These are phyloP conservation scores for Endomychus coccineus DNA, from an alignment of 2,888 invertebrate genomes.

Conservation along the genomic window DNA sequence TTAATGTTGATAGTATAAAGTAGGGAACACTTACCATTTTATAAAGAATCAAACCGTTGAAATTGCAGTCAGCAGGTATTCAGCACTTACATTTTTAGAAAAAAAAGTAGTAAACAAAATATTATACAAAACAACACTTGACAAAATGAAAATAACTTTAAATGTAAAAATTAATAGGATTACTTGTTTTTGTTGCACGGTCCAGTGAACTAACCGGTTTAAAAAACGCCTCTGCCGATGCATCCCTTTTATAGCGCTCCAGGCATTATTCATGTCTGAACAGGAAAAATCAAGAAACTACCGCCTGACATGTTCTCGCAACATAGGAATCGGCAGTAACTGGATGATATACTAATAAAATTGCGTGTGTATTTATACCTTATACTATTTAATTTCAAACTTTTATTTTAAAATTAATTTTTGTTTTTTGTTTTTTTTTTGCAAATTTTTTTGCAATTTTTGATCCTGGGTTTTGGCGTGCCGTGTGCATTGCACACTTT, in stretches of 20 bases:
- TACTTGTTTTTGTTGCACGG: conserved; percentile 2
- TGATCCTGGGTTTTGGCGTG: no score
- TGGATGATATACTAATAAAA: no score
- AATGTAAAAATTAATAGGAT: not conserved
- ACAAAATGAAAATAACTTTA: not conserved
- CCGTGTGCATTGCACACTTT: conserved; percentile 11
- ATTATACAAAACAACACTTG: not conserved
- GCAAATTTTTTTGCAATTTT: no score
- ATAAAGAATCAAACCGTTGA: conserved; percentile 1
- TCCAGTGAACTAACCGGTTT: conserved; percentile 2
- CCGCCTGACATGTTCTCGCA: conserved; percentile 9
- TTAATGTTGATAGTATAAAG: conserved; percentile 1
- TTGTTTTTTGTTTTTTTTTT: no score
- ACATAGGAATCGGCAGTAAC: no score
- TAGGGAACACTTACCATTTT: conserved; percentile 2
- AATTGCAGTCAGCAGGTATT: conserved; percentile 3
- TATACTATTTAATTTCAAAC: no score
- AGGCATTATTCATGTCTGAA: conserved; percentile 4
- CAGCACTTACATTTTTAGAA: not conserved
- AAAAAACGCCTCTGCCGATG: no score
- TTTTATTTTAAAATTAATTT: no score
- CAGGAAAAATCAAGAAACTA: conserved; percentile 10
- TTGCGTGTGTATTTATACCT: no score
- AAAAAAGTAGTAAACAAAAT: conserved; percentile 2
- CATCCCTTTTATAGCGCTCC: conserved; percentile 1